A percentile compares a stretch with the other conserved stretches of the same genome.
phyloP scores from a whole-genome alignment of 2,797 vertebrate genomes.

The Morus bassanus region DNA sequence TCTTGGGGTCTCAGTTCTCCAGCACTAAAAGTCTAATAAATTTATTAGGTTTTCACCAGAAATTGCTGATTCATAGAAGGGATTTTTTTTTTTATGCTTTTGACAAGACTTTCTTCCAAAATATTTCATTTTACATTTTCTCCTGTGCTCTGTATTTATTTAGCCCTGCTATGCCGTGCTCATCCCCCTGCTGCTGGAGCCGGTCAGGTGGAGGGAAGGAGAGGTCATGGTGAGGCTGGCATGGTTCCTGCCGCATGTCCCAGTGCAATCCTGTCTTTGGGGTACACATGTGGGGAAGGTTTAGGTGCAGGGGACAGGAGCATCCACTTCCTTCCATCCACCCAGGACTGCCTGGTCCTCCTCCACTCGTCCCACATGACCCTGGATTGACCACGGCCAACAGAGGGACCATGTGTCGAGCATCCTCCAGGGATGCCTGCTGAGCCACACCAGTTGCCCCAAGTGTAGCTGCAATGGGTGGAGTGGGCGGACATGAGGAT shows the following conservation, averaged over 20 bases:
- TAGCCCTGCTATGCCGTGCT: rapidly evolving
- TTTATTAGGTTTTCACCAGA: background rate
- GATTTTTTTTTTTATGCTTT: background rate
- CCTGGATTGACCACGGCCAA: background rate
- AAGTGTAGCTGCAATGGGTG: background rate
- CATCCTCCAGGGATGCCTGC: rapidly evolving
- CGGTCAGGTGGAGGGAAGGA: background rate
- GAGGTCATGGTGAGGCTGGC: background rate
- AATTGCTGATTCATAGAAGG: background rate
- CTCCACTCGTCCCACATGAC: rapidly evolving
- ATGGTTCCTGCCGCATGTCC: rapidly evolving
- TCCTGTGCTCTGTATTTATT: background rate
- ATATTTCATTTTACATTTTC: background rate
- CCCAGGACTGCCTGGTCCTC: rapidly evolving
- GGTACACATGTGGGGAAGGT: rapidly evolving
- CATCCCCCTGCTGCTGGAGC: rapidly evolving
- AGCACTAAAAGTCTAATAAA: background rate
- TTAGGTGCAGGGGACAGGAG: background rate
- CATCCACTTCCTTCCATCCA: background rate
- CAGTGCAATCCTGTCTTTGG: background rate
- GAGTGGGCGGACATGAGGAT: background rate
- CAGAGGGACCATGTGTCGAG: rapidly evolving
- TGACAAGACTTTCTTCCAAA: background rate
- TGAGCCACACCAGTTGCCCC: rapidly evolving
- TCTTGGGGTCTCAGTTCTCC: background rate